These are phyloP conservation scores for Phenganax subtilis DNA, from an alignment of 92 coral and sea anemone genomes.

Conservation along the genomic window DNA sequence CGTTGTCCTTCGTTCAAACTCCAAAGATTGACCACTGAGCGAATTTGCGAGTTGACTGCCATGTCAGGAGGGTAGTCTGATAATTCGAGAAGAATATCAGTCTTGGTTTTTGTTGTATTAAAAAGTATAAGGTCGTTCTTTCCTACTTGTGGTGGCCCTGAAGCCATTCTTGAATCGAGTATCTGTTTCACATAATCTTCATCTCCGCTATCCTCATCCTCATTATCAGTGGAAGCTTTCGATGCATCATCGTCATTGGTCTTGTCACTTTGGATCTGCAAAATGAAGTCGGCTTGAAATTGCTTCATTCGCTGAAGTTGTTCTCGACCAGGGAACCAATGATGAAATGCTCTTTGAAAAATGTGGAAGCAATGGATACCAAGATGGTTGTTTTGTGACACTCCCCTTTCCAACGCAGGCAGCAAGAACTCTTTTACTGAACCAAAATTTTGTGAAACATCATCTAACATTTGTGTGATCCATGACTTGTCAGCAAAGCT, in stretches of 20 bases:
- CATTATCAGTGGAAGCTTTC: background rate
- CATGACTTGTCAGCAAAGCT: background rate
- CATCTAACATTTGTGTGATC: background rate
- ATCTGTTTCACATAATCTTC: conserved; percentile 22
- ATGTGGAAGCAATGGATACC: background rate
- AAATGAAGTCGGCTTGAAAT: conserved; percentile 12
- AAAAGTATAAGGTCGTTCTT: conserved; percentile 15
- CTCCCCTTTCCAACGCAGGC: background rate
- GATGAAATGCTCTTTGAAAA: background rate
- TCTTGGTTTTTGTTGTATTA: background rate
- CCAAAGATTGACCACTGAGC: conserved; percentile 34
- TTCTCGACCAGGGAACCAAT: conserved; percentile 22
- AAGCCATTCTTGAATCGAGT: conserved; percentile 20
- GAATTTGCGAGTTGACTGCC: conserved; percentile 28
- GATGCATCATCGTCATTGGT: background rate
- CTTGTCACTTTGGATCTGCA: conserved; percentile 13
- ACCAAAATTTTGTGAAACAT: background rate
- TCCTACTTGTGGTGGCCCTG: background rate
- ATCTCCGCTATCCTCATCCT: background rate
- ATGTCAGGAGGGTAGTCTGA: conserved; percentile 35
- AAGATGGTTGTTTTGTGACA: background rate
- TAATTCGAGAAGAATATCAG: background rate
- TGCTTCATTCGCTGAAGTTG: conserved; percentile 18
- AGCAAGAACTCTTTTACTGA: background rate
- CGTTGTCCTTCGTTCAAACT: conserved; percentile 21